phyloP scores from a whole-genome alignment of 2,797 vertebrate genomes.

The Hafferia zeledoni region DNA sequence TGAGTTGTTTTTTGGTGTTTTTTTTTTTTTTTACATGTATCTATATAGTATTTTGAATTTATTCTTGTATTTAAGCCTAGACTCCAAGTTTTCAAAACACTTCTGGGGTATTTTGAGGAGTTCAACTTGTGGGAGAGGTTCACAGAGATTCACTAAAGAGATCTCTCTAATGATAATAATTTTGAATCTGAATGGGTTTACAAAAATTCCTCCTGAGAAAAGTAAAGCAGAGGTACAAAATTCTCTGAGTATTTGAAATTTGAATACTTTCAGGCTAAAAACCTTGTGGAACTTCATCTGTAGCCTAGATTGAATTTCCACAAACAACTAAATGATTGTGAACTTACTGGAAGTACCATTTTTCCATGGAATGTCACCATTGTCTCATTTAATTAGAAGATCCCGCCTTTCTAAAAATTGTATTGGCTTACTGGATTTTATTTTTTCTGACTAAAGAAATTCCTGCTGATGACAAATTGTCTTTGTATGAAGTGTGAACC shows the following conservation, averaged over 20 bases:
- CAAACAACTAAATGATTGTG: not conserved
- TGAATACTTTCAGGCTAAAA: not conserved
- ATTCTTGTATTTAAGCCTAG: not conserved
- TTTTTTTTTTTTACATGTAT: not conserved
- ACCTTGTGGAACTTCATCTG: not conserved
- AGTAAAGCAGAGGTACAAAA: not conserved
- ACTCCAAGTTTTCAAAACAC: not conserved
- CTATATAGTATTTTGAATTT: not conserved
- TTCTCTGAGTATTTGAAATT: not conserved
- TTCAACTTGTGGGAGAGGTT: fast-evolving
- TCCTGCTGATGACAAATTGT: constrained; percentile 20
- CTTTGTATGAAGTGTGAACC: not conserved
- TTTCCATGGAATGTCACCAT: not conserved
- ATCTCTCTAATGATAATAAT: not conserved
- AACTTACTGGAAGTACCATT: not conserved
- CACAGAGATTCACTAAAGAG: not conserved
- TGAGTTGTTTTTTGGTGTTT: no score
- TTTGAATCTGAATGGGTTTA: not conserved
- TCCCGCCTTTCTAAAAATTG: not conserved
- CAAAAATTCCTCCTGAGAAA: not conserved
- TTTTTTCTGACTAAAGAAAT: not conserved
- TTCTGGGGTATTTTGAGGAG: not conserved
- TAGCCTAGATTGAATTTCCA: not conserved
- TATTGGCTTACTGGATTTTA: not conserved
- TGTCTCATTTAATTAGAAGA: not conserved